Evolutionary conservation across 2,888 invertebrate genomes (phyloP).

Genomic region (Odontothrips loti): DNA sequence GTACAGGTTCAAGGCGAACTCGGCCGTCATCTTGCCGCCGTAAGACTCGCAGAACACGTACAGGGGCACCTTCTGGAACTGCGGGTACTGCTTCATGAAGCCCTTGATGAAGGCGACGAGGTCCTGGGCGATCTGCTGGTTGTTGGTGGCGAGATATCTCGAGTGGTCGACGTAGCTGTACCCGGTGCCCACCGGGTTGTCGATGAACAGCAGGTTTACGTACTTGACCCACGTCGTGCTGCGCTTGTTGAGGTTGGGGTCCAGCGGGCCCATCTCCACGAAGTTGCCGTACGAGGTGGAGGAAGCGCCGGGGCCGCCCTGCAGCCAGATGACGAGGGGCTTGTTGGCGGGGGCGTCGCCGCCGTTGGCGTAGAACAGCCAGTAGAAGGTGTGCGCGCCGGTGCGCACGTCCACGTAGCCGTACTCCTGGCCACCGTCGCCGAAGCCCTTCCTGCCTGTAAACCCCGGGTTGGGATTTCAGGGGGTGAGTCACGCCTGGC

Average conservation of each 20-base stretch:
- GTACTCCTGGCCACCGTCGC: conserved; percentile 65
- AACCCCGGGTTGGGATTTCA: no score
- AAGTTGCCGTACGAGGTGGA: conserved; percentile 85
- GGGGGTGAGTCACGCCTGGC: no score
- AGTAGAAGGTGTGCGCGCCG: conserved; percentile 80
- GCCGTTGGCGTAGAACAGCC: conserved; percentile 66
- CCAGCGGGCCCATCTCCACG: conserved; percentile 72
- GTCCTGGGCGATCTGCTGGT: conserved; percentile 67
- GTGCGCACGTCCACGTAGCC: conserved; percentile 67
- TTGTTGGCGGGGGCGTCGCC: conserved; percentile 53
- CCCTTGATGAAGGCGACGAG: conserved; percentile 66
- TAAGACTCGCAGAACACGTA: conserved; percentile 89
- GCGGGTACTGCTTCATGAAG: conserved; percentile 63
- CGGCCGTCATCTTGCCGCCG: conserved; percentile 89
- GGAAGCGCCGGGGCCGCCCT: conserved; percentile 81
- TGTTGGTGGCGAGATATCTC: conserved; percentile 52
- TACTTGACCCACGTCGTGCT: conserved; percentile 72
- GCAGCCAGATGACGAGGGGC: conserved; percentile 77
- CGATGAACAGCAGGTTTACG: conserved; percentile 80
- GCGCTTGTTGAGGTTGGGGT: conserved; percentile 61
- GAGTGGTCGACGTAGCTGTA: conserved; percentile 69
- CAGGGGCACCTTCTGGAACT: conserved; percentile 67
- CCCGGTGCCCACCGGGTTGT: conserved; percentile 86
- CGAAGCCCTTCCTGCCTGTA: conserved; percentile 48
- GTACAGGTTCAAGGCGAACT: conserved; percentile 60